Conservation (phyloP, 2,113 vertebrate genomes). For the Sinocyclocheilus maitianheensis region DNA sequence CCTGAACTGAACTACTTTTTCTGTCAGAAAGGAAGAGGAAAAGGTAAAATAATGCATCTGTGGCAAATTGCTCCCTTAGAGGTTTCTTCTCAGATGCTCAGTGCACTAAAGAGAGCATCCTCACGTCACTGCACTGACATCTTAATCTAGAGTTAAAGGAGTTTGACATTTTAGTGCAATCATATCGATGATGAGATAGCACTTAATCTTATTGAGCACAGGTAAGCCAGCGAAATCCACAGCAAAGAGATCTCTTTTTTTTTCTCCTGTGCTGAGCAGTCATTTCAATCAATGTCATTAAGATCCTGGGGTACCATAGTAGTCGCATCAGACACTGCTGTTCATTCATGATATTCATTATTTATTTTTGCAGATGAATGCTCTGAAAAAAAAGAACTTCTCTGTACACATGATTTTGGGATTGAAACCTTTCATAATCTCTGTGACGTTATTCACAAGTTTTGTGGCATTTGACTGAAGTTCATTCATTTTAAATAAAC, state of each 20-base stretch:
- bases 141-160: constrained; percentile 34
- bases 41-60: constrained; percentile 9
- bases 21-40: background rate
- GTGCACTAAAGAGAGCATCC: constrained; percentile 6
- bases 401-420: too few species aligned
- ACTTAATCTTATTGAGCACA: constrained; percentile 52
- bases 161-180: constrained; percentile 47
- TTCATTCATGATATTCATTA: too few species aligned
- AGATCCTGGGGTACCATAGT: too few species aligned
- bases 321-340: too few species aligned
- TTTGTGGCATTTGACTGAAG: too few species aligned
- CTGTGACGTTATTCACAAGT: background rate
- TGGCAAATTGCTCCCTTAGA: constrained; percentile 6
- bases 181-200: constrained; percentile 44
- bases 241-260: background rate
- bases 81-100: background rate
- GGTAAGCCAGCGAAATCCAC: constrained; percentile 34
- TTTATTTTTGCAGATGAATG: too few species aligned
- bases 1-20: background rate
- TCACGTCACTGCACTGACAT: background rate
- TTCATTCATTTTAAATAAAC: too few species aligned
- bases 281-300: constrained; percentile 18
- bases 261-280: background rate
- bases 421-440: background rate
- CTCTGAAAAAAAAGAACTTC: too few species aligned